Percentiles rank a stretch among this genome's conserved stretches.
Conservation (phyloP, 2,797 vertebrate genomes). For the Pristis pectinata region DNA sequence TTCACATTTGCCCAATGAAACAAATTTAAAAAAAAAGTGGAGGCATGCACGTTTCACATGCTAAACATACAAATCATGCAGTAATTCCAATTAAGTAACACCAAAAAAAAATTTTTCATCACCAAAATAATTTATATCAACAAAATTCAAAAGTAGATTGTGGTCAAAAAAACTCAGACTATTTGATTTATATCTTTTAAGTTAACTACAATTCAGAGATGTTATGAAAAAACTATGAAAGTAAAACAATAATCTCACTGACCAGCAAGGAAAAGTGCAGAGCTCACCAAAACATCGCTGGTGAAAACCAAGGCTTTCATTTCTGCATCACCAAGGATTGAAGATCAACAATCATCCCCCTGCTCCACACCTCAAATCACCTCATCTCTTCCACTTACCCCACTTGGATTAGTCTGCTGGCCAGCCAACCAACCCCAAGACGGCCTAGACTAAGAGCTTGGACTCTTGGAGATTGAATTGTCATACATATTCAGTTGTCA, state of each 20-base stretch:
- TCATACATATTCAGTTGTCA: neutral
- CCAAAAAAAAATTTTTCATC: neutral
- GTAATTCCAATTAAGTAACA: neutral
- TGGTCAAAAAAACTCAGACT: neutral
- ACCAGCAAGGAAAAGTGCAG: neutral
- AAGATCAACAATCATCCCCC: no score
- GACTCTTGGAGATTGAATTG: neutral
- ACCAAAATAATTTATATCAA: neutral
- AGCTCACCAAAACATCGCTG: neutral
- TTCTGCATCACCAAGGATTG: neutral
- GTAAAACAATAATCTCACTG: neutral
- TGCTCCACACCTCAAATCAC: no score
- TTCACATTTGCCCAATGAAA: neutral
- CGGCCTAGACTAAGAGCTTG: neutral
- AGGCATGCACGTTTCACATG: neutral
- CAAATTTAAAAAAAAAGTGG: neutral
- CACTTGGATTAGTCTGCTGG: neutral
- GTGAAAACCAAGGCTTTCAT: neutral
- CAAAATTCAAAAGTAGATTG: neutral
- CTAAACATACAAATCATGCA: neutral
- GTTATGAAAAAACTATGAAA: neutral
- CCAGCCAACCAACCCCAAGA: neutral
- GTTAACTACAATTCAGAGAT: neutral
- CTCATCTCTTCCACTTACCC: neutral
- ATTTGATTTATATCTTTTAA: neutral